Conservation (phyloP, 2,888 invertebrate species). For the Malthinus seriepunctatus region DNA sequence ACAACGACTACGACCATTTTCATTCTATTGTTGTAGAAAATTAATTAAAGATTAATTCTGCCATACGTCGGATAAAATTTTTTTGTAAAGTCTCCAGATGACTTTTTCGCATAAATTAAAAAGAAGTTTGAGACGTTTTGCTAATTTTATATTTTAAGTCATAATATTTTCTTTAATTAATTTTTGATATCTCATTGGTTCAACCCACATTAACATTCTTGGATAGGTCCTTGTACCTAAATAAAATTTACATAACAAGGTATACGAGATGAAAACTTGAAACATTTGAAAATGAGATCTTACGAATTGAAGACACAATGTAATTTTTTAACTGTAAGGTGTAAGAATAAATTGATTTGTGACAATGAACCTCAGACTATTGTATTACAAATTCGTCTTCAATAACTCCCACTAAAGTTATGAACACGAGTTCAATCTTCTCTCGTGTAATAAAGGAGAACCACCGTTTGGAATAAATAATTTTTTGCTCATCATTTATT, state of each 20-base stretch:
- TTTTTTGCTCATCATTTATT: too few relatives aligned
- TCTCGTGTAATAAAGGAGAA: too few relatives aligned
- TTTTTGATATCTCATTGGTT: conserved; percentile 11
- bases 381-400: not conserved
- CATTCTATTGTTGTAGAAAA: too few relatives aligned
- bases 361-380: conserved; percentile 2
- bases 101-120: conserved; percentile 1
- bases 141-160: not conserved
- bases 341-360: not conserved
- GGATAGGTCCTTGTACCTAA: conserved; percentile 19
- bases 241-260: conserved; percentile 24
- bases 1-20: too few relatives aligned
- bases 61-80: too few relatives aligned
- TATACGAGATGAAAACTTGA: conserved; percentile 9
- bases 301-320: not conserved
- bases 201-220: conserved; percentile 23
- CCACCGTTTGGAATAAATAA: too few relatives aligned
- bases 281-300: conserved; percentile 1
- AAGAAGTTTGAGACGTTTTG: not conserved
- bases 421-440: too few relatives aligned
- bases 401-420: too few relatives aligned
- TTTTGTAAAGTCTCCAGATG: not conserved
- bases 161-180: not conserved
- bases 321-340: conserved; percentile 5
- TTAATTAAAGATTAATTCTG: too few relatives aligned